Conservation (phyloP, 2,888 invertebrate genomes). For the Lordiphosa andalusiaca region DNA sequence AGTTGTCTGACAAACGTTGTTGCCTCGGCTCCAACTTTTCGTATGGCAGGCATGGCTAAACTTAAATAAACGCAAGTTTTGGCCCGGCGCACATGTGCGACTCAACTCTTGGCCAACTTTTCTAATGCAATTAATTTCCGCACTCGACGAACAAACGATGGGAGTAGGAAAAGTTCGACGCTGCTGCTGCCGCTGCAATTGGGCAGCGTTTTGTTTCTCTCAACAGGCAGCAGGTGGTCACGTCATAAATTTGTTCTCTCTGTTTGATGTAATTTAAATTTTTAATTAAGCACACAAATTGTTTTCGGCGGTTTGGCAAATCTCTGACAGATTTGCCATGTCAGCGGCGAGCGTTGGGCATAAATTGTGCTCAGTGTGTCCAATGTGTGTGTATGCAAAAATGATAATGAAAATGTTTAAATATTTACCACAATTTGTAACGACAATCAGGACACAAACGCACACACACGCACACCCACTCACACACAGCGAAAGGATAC, state of each 20-base stretch:
- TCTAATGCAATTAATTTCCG: constrained; percentile 76
- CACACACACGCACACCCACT: constrained; percentile 18
- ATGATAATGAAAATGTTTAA: constrained; percentile 71
- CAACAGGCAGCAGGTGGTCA: constrained; percentile 71
- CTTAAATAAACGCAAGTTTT: constrained; percentile 66
- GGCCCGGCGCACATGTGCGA: constrained; percentile 61
- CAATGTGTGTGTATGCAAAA: constrained; percentile 34
- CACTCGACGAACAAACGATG: constrained; percentile 53
- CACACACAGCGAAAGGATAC: constrained; percentile 14
- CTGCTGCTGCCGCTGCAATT: constrained; percentile 16
- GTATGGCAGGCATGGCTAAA: constrained; percentile 73
- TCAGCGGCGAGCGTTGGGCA: constrained; percentile 34
- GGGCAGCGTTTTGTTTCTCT: constrained; percentile 64
- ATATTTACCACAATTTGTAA: constrained; percentile 67
- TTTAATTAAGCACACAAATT: constrained; percentile 75
- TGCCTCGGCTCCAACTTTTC: constrained; percentile 56
- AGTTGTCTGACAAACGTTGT: constrained; percentile 75
- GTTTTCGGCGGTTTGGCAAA: constrained; percentile 64
- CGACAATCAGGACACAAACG: constrained; percentile 30
- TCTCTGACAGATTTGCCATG: constrained; percentile 62
- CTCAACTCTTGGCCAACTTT: constrained; percentile 56
- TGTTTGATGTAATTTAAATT: constrained; percentile 76
- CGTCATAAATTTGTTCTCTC: constrained; percentile 53
- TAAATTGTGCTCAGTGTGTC: constrained; percentile 10
- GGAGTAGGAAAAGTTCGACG: constrained; percentile 26